Evolutionary conservation across 2,888 invertebrate species (phyloP).

Genomic region (Nudaria mundana): DNA sequence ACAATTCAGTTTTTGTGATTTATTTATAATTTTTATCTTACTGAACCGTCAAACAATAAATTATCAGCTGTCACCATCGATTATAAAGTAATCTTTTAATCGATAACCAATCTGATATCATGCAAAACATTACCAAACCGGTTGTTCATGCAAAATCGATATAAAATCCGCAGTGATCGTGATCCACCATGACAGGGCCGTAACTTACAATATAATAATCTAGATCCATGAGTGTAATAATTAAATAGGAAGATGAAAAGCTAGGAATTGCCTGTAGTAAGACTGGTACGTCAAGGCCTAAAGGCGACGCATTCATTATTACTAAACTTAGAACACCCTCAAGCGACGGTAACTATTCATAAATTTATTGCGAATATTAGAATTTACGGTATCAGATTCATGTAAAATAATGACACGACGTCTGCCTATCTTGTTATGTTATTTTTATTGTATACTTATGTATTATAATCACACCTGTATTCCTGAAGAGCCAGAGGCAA

Average conservation of each 20-base stretch:
- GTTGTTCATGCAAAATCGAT: conserved; percentile 4
- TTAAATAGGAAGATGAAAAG: conserved; percentile 36
- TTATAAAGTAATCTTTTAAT: conserved; percentile 3
- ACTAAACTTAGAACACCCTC: conserved; percentile 17
- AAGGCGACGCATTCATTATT: conserved; percentile 24
- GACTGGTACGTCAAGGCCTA: neutral
- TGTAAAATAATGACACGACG: neutral
- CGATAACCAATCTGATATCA: neutral
- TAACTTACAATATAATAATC: conserved; percentile 38
- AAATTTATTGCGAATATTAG: conserved; percentile 6
- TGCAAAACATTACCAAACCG: neutral
- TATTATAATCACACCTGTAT: too few species aligned
- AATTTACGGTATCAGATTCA: conserved; percentile 1
- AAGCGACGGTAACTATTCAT: conserved; percentile 4
- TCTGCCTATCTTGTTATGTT: neutral
- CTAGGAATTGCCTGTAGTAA: neutral
- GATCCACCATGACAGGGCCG: conserved; percentile 16
- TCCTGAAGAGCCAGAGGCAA: too few species aligned
- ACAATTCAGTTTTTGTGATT: too few species aligned
- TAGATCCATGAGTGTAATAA: conserved; percentile 31
- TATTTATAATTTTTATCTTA: too few species aligned
- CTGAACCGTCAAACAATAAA: too few species aligned
- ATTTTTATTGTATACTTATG: neutral
- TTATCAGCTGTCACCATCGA: conserved; percentile 1
- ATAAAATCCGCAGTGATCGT: neutral